These are phyloP conservation scores for Microplitis mediator DNA, from an alignment of 1,140 invertebrate species.

Conservation along the genomic window DNA sequence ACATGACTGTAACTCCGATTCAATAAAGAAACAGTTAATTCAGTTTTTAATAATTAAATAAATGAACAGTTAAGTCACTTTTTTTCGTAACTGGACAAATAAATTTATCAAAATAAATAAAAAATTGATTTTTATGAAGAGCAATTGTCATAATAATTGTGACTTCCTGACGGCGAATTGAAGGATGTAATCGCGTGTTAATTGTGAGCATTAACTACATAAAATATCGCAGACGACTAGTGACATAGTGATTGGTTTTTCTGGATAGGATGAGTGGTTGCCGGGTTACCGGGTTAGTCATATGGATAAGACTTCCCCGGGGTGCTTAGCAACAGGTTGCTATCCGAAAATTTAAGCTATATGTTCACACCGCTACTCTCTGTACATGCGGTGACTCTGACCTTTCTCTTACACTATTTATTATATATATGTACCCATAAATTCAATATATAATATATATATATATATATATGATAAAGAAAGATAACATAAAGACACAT, in stretches of 20 bases:
- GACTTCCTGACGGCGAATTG: too few relatives aligned
- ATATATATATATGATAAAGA: background rate
- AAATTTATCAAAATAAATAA: too few relatives aligned
- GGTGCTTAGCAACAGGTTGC: slow-evolving; percentile 61
- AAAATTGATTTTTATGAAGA: too few relatives aligned
- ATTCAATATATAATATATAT: background rate
- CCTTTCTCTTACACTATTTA: background rate
- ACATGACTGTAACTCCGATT: too few relatives aligned
- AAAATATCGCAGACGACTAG: background rate
- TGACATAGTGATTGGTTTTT: slow-evolving; percentile 13
- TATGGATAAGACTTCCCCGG: slow-evolving; percentile 49
- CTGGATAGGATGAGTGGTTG: slow-evolving; percentile 29
- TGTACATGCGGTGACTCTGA: slow-evolving; percentile 1
- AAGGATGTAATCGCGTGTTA: too few relatives aligned
- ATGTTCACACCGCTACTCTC: background rate
- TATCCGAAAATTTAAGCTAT: slow-evolving; percentile 48
- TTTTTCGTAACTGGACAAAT: too few relatives aligned
- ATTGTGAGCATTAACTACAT: too few relatives aligned
- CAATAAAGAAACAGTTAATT: too few relatives aligned
- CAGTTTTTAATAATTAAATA: too few relatives aligned
- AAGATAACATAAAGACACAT: too few relatives aligned
- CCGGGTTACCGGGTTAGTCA: slow-evolving; percentile 36
- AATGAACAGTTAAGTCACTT: too few relatives aligned
- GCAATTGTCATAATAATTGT: too few relatives aligned
- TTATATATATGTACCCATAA: background rate